These are phyloP conservation scores for Eleutherodactylus coqui DNA, from an alignment of 2,797 vertebrate genomes.

Conservation along the genomic window DNA sequence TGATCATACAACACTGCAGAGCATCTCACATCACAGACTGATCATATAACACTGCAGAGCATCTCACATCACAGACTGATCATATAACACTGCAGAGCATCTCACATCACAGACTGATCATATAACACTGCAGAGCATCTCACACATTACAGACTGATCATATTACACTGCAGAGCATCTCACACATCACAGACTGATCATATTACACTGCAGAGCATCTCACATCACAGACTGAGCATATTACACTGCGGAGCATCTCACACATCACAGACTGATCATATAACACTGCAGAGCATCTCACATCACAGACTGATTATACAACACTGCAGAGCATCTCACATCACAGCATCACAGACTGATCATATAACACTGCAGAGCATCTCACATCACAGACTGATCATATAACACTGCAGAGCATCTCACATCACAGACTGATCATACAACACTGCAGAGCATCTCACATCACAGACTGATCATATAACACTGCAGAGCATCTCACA, in stretches of 20 bases:
- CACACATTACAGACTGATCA: background rate
- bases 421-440: background rate
- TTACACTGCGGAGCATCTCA: background rate
- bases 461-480: background rate
- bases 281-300: background rate
- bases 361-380: background rate
- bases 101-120: background rate
- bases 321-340: background rate
- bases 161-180: background rate
- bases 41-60: background rate
- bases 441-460: no score
- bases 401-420: background rate
- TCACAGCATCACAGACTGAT: background rate
- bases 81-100: no score
- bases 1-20: background rate
- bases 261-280: background rate
- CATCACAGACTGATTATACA: background rate
- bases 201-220: background rate
- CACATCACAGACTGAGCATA: background rate
- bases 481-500: background rate
- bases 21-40: background rate
- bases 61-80: background rate
- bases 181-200: background rate
- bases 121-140: background rate
- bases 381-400: no score